Evolutionary conservation across 2,113 vertebrate genomes (phyloP).

Genomic region (Peucedramus taeniatus): DNA sequence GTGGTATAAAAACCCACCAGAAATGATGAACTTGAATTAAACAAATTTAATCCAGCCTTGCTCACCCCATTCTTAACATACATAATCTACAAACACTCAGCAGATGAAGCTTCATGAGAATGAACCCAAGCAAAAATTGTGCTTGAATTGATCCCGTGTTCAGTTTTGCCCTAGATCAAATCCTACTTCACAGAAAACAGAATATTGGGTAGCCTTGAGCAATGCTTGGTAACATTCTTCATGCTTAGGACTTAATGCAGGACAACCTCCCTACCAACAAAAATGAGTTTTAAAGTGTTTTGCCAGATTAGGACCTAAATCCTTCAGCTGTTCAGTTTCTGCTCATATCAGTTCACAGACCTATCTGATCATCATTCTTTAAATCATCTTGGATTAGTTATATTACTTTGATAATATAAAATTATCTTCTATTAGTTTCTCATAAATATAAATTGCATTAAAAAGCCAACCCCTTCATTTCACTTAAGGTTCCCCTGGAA

Average conservation of each 20-base stretch:
- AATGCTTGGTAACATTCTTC: neutral
- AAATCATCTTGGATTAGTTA: neutral
- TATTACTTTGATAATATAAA: constrained; percentile 9
- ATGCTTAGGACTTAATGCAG: neutral
- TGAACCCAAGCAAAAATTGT: neutral
- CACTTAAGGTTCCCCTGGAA: neutral
- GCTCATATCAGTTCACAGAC: neutral
- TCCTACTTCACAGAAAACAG: neutral
- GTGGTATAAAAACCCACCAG: neutral
- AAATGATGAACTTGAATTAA: neutral
- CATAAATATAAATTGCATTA: constrained; percentile 56
- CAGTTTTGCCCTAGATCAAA: neutral
- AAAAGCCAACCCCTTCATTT: constrained; percentile 6
- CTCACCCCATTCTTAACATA: neutral
- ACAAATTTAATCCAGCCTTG: neutral
- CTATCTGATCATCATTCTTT: neutral
- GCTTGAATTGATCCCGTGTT: neutral
- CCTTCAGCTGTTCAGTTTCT: neutral
- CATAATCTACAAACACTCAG: neutral
- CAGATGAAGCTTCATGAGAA: neutral
- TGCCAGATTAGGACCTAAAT: neutral
- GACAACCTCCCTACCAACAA: neutral
- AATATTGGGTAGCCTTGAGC: neutral
- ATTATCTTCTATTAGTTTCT: constrained; percentile 24
- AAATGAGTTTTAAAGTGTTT: neutral